Evolutionary conservation across 2,797 vertebrate species (phyloP), one percentile per base, ranked within the genome.

Genomic region (Cryptoprocta ferox): DNA sequence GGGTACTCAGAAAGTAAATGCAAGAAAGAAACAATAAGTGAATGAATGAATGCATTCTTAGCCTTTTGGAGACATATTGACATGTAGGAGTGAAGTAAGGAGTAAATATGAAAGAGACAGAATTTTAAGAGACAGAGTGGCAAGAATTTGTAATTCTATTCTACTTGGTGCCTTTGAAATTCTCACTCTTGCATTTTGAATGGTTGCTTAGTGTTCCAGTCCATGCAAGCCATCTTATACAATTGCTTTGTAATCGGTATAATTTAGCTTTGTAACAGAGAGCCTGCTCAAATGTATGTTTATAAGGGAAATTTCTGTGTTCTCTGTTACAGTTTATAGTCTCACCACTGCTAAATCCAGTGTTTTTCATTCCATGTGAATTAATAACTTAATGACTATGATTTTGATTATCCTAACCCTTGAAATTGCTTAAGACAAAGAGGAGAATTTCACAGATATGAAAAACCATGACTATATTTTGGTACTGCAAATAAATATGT

Each of bases 211-310:
- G 84, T 91, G 92, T 90, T 97, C 81, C 76, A 91, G 68, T 91
- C 89, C 88, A n/a, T 53, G 70, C 6, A 73, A 92, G 71, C 92
- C 48, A 81, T 94, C 56, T 90, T 76, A 45, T 37, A 94, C 96
- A 98, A 95, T 94, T 94, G 90, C 90, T 97, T 86, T 94, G 93
- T 97, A 94, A 97, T 97, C 73, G 63, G 87, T 78, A 70, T 90
- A 76, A 96, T 95, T 98, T 83, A 92, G 93, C 82, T 84, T 96
- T 92, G 82, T 97, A 82, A 81, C 80, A 2, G 13, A 95, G 9
- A 93, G 89, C 18, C 45, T 70, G 63, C 26, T 92, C 32, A 42
- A 28, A 4, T 70, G 45, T 45, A 21, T 71, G 90, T 87, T 71
- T 75, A 56, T 56, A 93, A 89, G 66, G 11, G 37, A 10, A 39